Evolutionary conservation across 2,888 invertebrate genomes (phyloP).

Genomic region (Polymixis lichenea): DNA sequence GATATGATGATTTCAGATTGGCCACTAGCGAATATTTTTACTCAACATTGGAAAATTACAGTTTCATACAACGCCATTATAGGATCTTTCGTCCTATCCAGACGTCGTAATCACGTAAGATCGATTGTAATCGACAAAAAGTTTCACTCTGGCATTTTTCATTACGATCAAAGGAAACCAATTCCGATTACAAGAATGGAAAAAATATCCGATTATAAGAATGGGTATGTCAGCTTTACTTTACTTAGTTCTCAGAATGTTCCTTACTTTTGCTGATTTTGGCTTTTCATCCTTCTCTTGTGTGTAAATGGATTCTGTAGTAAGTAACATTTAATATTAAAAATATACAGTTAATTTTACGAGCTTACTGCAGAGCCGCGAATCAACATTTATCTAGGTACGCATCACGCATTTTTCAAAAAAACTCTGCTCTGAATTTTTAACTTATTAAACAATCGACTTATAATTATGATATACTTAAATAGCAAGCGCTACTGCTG

Average conservation of each 20-base stretch:
- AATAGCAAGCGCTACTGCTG: too few relatives aligned
- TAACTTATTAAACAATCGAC: background rate
- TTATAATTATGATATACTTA: background rate
- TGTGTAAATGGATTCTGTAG: background rate
- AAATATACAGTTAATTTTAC: background rate
- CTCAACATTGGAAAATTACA: conserved; percentile 8
- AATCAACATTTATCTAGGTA: too few relatives aligned
- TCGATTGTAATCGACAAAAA: conserved; percentile 46
- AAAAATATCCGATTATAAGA: conserved; percentile 51
- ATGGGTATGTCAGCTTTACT: conserved; percentile 46
- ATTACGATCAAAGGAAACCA: conserved; percentile 57
- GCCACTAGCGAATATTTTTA: conserved; percentile 10
- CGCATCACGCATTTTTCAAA: too few relatives aligned
- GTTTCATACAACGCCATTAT: background rate
- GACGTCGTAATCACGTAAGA: conserved; percentile 38
- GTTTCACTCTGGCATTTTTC: conserved; percentile 49
- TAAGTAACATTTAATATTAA: background rate
- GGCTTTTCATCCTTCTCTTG: background rate
- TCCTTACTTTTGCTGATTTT: conserved; percentile 23
- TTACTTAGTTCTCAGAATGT: conserved; percentile 34
- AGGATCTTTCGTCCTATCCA: background rate
- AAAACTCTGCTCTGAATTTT: background rate
- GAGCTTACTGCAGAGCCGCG: background rate
- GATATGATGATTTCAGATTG: too few relatives aligned
- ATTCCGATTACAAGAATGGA: conserved; percentile 47